phyloP scores from a whole-genome alignment of 1,140 invertebrate genomes.

The Drosophila nebulosa region DNA sequence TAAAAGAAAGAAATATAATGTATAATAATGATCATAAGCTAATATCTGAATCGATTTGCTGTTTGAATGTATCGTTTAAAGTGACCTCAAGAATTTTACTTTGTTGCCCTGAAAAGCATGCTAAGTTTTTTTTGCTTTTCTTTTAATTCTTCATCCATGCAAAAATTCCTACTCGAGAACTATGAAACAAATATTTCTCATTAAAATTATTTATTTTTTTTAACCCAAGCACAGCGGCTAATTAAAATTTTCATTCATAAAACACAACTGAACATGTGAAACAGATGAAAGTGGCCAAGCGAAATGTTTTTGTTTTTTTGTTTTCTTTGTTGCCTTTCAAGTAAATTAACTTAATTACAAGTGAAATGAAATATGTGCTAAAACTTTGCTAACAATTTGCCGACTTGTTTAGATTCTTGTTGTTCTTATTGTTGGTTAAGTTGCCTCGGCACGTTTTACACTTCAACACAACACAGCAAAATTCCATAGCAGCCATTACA shows the following conservation, averaged over 20 bases:
- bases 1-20: neutral
- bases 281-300: neutral
- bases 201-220: neutral
- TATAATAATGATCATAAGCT: neutral
- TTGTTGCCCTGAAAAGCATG: neutral
- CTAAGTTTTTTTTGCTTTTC: neutral
- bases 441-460: neutral
- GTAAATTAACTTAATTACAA: slow-evolving; percentile 2
- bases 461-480: neutral
- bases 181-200: neutral
- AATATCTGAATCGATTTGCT: neutral
- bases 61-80: neutral
- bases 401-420: neutral
- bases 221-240: neutral
- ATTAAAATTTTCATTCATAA: neutral
- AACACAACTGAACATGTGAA: neutral
- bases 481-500: neutral
- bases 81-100: too few species aligned
- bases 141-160: neutral
- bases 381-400: neutral
- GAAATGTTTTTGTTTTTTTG: too few species aligned
- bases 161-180: neutral
- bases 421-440: neutral
- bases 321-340: neutral
- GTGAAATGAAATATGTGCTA: neutral